phyloP scores from a whole-genome alignment of 64 coral and sea anemone genomes.

The Catalaphyllia jardinei region DNA sequence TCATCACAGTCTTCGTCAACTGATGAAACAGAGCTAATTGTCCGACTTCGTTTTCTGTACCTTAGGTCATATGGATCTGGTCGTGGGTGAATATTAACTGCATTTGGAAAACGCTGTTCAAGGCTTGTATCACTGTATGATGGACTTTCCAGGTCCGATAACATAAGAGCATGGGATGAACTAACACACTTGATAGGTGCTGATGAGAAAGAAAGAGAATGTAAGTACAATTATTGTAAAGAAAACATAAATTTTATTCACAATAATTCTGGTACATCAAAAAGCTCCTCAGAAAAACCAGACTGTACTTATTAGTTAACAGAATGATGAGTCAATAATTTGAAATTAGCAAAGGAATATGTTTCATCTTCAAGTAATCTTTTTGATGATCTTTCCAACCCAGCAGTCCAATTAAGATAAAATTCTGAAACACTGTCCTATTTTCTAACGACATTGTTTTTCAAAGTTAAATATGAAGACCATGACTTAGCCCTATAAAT shows the following conservation, averaged over 20 bases:
- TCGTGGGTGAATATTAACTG: slow-evolving; percentile 79
- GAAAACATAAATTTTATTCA: background rate
- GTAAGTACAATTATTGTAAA: background rate
- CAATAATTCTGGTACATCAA: too few relatives aligned
- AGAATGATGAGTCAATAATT: too few relatives aligned
- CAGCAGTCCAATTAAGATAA: too few relatives aligned
- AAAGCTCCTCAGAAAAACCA: too few relatives aligned
- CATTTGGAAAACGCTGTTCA: slow-evolving; percentile 80
- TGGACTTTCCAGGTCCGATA: slow-evolving; percentile 81
- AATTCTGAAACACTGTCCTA: too few relatives aligned
- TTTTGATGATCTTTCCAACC: too few relatives aligned
- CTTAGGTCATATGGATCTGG: slow-evolving; percentile 68
- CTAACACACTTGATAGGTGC: slow-evolving; percentile 80
- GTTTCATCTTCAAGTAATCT: too few relatives aligned
- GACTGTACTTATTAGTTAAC: too few relatives aligned
- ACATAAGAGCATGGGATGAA: slow-evolving; percentile 61
- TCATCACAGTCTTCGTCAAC: slow-evolving; percentile 85
- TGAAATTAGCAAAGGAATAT: too few relatives aligned
- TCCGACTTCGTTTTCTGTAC: slow-evolving; percentile 85
- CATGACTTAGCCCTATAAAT: too few relatives aligned
- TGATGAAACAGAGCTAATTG: slow-evolving; percentile 83
- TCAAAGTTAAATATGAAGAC: too few relatives aligned
- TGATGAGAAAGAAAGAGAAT: slow-evolving; percentile 1
- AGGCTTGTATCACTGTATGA: slow-evolving; percentile 63
- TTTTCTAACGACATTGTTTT: too few relatives aligned